Evolutionary conservation across 2,797 vertebrate species (phyloP), one percentile per base, ranked within the genome.

Genomic region (Benthosema pterotum): DNA sequence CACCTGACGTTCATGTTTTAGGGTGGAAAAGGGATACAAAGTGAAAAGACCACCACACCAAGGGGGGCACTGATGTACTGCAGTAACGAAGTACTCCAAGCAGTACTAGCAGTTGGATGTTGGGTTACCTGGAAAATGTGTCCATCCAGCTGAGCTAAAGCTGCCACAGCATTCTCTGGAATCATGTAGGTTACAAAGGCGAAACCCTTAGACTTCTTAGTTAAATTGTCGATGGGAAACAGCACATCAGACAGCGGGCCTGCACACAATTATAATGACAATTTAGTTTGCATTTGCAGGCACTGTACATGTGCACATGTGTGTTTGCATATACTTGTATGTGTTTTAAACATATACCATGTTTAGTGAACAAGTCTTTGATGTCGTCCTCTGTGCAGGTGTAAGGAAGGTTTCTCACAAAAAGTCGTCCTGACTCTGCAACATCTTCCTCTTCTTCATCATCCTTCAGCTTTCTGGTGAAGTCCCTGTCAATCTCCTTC

Each of bases 161-260:
- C 97, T 18, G 90, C 89, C 65, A 99, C 94, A 0, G 96, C 97
- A 0, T 99, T 95, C 83, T 99, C 97, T 0, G 96, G 95, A 25
- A 99, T 95, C 93, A 98, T 95, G 83, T 95, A 99, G 1, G 95
- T 95, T 58, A 99, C 5, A n/a, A n/a, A 99, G 18, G 97, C 96
- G 63, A 98, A 99, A 11, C 97, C 97, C 79, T 99, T 99, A 9
- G 96, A 91, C 43, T 90, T 96, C 91, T 96, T 98, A 75, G 94
- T 98, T 64, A 97, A 84, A 49, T 72, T 91, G 85, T 99, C 97
- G 1, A 98, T 93, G 12, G 97, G 97, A 66, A 95, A 97, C 54
- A 95, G 94, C 57, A 97, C 89, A 54, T 99, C 97, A 0, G 96
- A 94, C 57, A 99, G 67, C 15, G 94, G 94, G 17, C 98, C 98